Evolutionary conservation across 23 tunicate genomes (phyloP), one percentile per base, ranked within the genome.

Genomic region (Ascidia mentula): DNA sequence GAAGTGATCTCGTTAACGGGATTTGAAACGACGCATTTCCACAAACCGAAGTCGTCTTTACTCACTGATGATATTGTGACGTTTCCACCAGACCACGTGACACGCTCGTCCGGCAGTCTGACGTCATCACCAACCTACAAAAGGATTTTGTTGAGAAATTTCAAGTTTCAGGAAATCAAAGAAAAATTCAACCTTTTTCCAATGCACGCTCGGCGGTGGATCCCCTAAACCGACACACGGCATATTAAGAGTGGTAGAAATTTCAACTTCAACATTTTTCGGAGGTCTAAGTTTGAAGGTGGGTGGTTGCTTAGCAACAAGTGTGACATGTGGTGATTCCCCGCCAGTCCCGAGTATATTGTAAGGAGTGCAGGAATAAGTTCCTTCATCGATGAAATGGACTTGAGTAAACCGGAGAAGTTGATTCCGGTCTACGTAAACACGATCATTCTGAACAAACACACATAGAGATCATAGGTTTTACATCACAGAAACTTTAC

Each of bases 161-260:
- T 42, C 12, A 12, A 42, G 15, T 42, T 15, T 15, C 12, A 53
- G 24, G 24, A 53, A 28, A 6, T 53, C 22, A 53, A 53, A n/a
- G n/a, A n/a, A n/a, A n/a, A n/a, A n/a, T n/a, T n/a, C 32, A 31
- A 93, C 98, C 83, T 93, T 85, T 76, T 37, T 60, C 98, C 98
- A 93, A 0, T 32, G 69, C 22, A 93, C 45, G 13, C 32, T 36
- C 20, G 92, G 98, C 9, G 72, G 40, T 6, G 98, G 98, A 38
- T 93, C 98, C 17, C 93, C 98, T 3, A 18, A 36, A 36, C 98
- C 98, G 28, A 36, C 32, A 73, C 98, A 93, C 22, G 36, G 18
- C 32, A 80, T 36, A 2, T 18, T 36, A 6, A 93, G 73, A 5
- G 76, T 69, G 18, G 72, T 75, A 13, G 93, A 93, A n/a, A 84